phyloP scores from a whole-genome alignment of 1,140 invertebrate species.

The Drosophila mayri region DNA sequence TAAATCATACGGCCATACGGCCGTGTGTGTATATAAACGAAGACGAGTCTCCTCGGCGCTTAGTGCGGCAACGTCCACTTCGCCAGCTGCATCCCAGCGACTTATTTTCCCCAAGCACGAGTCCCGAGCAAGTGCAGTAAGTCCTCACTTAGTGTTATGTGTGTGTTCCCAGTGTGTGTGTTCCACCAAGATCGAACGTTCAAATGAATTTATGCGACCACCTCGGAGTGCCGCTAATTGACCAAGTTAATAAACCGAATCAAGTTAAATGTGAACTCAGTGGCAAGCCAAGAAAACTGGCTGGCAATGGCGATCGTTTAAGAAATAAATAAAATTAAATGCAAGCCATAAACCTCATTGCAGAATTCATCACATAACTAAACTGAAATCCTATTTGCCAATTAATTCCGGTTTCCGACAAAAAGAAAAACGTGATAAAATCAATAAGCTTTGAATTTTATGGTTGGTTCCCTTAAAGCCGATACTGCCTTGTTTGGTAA shows the following conservation, averaged over 20 bases:
- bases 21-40: constrained; percentile 78
- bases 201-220: constrained; percentile 21
- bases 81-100: constrained; percentile 63
- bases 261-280: constrained; percentile 15
- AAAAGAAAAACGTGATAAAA: not conserved
- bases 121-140: constrained; percentile 45
- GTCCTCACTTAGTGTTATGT: constrained; percentile 24
- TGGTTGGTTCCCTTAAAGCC: constrained; percentile 15
- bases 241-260: constrained; percentile 22
- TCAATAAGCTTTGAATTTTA: constrained; percentile 12
- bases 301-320: not conserved
- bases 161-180: constrained; percentile 5
- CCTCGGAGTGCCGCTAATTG: constrained; percentile 24
- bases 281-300: constrained; percentile 13
- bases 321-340: constrained; percentile 4
- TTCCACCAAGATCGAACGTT: constrained; percentile 8
- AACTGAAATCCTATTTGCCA: constrained; percentile 9
- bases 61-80: constrained; percentile 80
- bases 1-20: constrained; percentile 67
- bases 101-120: constrained; percentile 27
- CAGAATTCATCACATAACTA: constrained; percentile 20
- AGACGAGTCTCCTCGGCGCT: constrained; percentile 73
- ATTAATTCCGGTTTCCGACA: not conserved
- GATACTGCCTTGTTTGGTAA: constrained; percentile 13
- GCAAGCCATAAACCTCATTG: not conserved